Conservation (phyloP, 2,797 vertebrate genomes). For the Hirundo rustica region DNA sequence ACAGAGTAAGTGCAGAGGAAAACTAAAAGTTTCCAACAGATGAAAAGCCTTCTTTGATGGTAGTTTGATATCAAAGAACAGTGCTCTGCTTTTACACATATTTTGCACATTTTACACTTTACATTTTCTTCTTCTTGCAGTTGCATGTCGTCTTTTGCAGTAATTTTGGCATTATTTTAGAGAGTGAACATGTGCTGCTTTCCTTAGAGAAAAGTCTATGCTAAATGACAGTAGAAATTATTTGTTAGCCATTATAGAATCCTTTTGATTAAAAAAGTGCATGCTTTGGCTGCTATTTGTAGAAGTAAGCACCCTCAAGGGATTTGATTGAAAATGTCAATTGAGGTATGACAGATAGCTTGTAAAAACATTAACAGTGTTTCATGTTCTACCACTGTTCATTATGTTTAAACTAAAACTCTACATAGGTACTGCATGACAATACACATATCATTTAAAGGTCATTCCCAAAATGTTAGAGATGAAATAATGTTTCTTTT, state of each 20-base stretch:
- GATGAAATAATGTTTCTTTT: slow-evolving; percentile 23
- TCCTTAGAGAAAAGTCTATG: background rate
- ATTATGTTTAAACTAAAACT: slow-evolving; percentile 26
- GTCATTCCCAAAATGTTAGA: background rate
- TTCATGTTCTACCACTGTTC: background rate
- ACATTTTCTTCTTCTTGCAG: background rate
- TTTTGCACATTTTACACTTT: background rate
- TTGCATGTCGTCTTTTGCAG: background rate
- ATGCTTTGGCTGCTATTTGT: background rate
- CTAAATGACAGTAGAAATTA: background rate
- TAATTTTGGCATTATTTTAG: background rate
- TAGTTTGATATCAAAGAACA: background rate
- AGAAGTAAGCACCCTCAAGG: background rate
- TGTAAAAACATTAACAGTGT: background rate
- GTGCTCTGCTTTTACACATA: background rate
- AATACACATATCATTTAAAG: slow-evolving; percentile 6
- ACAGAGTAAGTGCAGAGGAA: background rate
- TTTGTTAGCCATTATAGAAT: background rate
- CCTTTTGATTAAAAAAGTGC: background rate
- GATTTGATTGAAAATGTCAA: slow-evolving; percentile 15
- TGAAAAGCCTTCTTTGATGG: background rate
- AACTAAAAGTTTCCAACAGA: background rate
- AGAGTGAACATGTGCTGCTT: background rate
- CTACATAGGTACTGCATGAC: background rate
- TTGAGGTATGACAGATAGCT: slow-evolving; percentile 7